Evolutionary conservation across 2,888 invertebrate species (phyloP).

Genomic region (Tuta absoluta): DNA sequence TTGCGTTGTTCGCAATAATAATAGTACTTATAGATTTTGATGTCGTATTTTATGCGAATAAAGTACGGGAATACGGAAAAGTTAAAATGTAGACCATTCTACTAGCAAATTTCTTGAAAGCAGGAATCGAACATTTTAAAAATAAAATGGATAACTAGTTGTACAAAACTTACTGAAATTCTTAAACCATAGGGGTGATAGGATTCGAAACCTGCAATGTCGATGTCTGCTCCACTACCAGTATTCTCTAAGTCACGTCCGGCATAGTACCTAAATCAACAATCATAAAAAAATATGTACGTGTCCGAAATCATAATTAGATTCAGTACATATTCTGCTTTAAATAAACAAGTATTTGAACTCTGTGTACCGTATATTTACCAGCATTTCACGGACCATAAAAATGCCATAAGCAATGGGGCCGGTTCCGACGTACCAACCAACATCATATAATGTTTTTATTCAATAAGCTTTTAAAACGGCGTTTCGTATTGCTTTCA

Average conservation of each 20-base stretch:
- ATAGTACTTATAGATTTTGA: neutral
- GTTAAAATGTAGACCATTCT: too few species aligned
- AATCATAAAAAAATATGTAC: neutral
- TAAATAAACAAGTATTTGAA: constrained; percentile 31
- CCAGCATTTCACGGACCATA: constrained; percentile 67
- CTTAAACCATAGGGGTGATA: too few species aligned
- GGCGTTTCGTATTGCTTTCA: constrained; percentile 57
- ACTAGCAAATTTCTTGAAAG: too few species aligned
- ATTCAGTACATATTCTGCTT: neutral
- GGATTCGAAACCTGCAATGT: too few species aligned
- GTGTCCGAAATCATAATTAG: neutral
- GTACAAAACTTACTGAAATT: too few species aligned
- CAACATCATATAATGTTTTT: constrained; percentile 65
- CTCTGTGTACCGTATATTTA: constrained; percentile 56
- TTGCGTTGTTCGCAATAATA: neutral
- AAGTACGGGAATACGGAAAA: too few species aligned
- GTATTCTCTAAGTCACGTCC: too few species aligned
- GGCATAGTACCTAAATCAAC: too few species aligned
- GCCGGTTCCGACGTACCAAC: constrained; percentile 43
- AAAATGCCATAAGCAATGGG: constrained; percentile 61
- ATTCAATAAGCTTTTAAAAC: constrained; percentile 63
- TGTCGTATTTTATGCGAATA: too few species aligned
- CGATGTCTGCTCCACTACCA: too few species aligned
- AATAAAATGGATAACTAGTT: too few species aligned
- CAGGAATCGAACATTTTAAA: too few species aligned